These are phyloP conservation scores for Helobdella robusta DNA, from an alignment of 2,888 invertebrate species.

Conservation along the genomic window DNA sequence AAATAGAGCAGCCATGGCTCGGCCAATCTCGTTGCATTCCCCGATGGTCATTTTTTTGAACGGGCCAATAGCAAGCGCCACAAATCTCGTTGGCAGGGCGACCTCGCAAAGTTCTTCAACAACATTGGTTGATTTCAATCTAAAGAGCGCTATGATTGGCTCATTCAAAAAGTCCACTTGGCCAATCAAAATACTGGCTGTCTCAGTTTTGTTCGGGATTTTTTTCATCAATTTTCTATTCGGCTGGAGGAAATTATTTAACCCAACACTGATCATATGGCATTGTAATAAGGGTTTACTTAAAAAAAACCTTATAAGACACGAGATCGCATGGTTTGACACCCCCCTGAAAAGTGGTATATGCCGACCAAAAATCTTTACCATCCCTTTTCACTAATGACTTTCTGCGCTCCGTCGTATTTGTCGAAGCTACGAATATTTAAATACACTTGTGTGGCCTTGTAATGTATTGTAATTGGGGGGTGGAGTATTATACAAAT, in stretches of 20 bases:
- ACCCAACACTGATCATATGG: background rate
- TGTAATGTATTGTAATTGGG: too few species aligned
- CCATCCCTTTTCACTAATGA: slow-evolving; percentile 21
- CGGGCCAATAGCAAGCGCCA: slow-evolving; percentile 60
- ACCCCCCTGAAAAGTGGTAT: slow-evolving; percentile 20
- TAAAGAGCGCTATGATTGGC: slow-evolving; percentile 31
- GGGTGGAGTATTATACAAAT: too few species aligned
- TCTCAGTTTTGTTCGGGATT: slow-evolving; percentile 89
- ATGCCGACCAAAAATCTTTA: slow-evolving; percentile 23
- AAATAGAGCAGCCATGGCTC: slow-evolving; percentile 91
- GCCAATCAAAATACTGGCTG: slow-evolving; percentile 91
- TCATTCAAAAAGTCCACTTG: slow-evolving; percentile 53
- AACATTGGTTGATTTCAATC: slow-evolving; percentile 28
- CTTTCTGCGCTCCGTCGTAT: slow-evolving; percentile 10
- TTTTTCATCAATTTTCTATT: slow-evolving; percentile 56
- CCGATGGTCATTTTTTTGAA: slow-evolving; percentile 46
- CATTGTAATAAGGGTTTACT: background rate
- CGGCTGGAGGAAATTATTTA: slow-evolving; percentile 29
- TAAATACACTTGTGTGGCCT: too few species aligned
- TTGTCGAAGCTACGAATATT: too few species aligned
- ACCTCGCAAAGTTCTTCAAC: slow-evolving; percentile 33
- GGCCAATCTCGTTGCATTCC: slow-evolving; percentile 85
- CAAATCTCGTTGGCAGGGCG: slow-evolving; percentile 29
- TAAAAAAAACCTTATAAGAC: slow-evolving; percentile 5
- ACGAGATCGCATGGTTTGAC: slow-evolving; percentile 16